phyloP scores from a whole-genome alignment of 2,888 invertebrate species.

The Dermolepida albohirtum region DNA sequence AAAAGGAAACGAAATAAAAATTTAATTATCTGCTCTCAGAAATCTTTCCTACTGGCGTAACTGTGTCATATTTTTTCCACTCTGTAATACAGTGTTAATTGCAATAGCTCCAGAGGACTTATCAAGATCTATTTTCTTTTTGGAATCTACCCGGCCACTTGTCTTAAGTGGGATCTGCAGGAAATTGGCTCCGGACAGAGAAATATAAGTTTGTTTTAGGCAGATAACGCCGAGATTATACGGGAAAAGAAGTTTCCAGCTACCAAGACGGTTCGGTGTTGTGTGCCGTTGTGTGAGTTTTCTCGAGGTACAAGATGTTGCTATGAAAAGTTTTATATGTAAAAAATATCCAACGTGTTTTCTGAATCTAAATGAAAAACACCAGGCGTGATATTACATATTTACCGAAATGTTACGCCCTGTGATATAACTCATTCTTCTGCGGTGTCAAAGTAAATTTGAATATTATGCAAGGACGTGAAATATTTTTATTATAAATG shows the following conservation, averaged over 20 bases:
- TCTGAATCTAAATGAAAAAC: constrained; percentile 48
- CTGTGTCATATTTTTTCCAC: constrained; percentile 29
- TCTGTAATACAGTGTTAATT: constrained; percentile 56
- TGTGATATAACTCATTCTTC: constrained; percentile 27
- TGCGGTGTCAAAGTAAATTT: constrained; percentile 16
- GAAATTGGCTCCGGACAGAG: constrained; percentile 60
- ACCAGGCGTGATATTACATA: constrained; percentile 38
- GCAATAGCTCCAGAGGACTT: constrained; percentile 54
- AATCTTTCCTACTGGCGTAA: constrained; percentile 15
- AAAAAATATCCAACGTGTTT: constrained; percentile 56
- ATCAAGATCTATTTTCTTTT: constrained; percentile 58
- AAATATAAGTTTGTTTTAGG: constrained; percentile 60
- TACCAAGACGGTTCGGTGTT: constrained; percentile 38
- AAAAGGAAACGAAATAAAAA: constrained; percentile 2
- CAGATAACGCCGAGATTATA: constrained; percentile 58
- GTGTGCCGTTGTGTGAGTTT: constrained; percentile 32
- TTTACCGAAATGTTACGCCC: constrained; percentile 32
- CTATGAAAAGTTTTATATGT: constrained; percentile 54
- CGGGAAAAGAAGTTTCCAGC: constrained; percentile 53
- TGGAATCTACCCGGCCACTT: constrained; percentile 57
- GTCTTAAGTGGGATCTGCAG: constrained; percentile 57
- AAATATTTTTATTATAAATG: constrained; percentile 1
- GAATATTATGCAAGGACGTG: constrained; percentile 30
- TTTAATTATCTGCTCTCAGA: constrained; percentile 13
- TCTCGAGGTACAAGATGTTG: constrained; percentile 56